phyloP scores from a whole-genome alignment of 2,113 vertebrate species.

The Heloderma charlesbogerti region DNA sequence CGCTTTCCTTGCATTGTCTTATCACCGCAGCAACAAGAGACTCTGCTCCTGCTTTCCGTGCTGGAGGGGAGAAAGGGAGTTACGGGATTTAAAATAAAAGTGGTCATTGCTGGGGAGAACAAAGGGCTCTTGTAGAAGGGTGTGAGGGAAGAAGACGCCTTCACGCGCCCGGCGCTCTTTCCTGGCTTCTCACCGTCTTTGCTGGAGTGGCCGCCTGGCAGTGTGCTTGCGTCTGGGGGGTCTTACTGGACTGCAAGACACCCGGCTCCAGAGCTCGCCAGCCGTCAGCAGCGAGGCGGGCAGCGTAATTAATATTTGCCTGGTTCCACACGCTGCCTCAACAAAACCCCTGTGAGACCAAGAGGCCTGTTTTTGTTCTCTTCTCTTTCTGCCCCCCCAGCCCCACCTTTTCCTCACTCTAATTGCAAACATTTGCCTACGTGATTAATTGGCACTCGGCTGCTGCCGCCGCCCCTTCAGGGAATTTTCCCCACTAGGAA shows the following conservation, averaged over 20 bases:
- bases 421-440: neutral
- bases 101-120: neutral
- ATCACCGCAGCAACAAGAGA: neutral
- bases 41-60: neutral
- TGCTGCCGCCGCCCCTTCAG: neutral
- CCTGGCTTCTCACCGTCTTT: too few species aligned
- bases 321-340: neutral
- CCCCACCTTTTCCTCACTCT: too few species aligned
- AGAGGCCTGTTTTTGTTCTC: conserved; percentile 3
- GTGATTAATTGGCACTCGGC: neutral
- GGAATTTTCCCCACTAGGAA: neutral
- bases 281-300: neutral
- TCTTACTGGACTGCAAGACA: neutral
- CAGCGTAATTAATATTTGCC: neutral
- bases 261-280: neutral
- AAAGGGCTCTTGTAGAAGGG: neutral
- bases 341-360: neutral
- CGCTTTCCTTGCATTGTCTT: neutral
- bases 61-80: neutral
- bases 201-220: too few species aligned
- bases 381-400: neutral
- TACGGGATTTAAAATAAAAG: neutral
- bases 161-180: too few species aligned
- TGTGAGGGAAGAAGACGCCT: neutral
- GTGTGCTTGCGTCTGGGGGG: too few species aligned